Base-by-base conservation (phyloP, 2,113 vertebrate species). In the Cyanocitta stelleri region DNA sequence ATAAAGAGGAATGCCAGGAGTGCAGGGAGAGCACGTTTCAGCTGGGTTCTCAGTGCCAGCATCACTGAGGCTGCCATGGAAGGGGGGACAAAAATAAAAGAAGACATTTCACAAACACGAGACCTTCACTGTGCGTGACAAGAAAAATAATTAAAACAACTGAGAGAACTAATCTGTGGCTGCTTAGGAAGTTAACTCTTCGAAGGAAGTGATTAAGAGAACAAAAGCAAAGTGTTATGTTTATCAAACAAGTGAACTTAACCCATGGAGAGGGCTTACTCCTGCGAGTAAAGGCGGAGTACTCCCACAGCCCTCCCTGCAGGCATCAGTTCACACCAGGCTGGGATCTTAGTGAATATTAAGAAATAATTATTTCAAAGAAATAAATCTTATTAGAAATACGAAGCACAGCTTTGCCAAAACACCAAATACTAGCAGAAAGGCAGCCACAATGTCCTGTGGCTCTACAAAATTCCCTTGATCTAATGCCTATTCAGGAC, bases 101-200 rank as follows among this genome's bases (percentile, higher is more conserved):
- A 90, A 91, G 81, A 94, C 95, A 96, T 96, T 97, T 97, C 95
- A 97, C 96, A 97, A 98, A 97, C 81, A 93, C 84, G 94, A 97
- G 95, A 91, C 97, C 92, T 98, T 96, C 93, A 49, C 95, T 18
- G 97, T 58, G 94, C 96, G 97, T 98, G 98, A 98, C 94, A 55
- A 97, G 98, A 98, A 98, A 97, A 98, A 97, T 97, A 98, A 98
- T 98, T 95, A 95, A 97, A 97, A 97, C 93, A 97, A 96, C 86
- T 52, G 83, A 97, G 95, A 59, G 95, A 96, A 97, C 92, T 94
- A 89, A 97, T 98, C 94, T 89, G 93, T 87, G 87, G 94, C 96
- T 91, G 94, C 92, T 89, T 90, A 79, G 90, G 92, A 95, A 92
- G 94, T 98, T 98, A 98, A 98, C 98, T 98, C 98, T 98, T 98